Percentiles rank a stretch among this genome's conserved stretches.
phyloP scores from a whole-genome alignment of 1,140 invertebrate genomes.

The Bombyx mandarina region DNA sequence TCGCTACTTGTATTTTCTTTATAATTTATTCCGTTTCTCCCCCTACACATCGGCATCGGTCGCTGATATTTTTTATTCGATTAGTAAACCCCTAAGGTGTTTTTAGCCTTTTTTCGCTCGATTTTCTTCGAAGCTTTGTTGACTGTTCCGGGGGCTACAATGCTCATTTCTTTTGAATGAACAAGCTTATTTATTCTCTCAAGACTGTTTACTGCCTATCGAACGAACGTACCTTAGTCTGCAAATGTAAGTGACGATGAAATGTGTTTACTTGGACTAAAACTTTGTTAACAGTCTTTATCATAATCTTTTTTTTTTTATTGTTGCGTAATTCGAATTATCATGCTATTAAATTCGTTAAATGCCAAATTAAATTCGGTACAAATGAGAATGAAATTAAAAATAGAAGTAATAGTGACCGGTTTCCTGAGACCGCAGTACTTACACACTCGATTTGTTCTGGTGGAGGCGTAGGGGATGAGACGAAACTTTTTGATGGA shows the following conservation, averaged over 20 bases:
- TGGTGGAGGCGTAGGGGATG: slow-evolving; percentile 22
- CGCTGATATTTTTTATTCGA: slow-evolving; percentile 74
- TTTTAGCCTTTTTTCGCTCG: slow-evolving; percentile 72
- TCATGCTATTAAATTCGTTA: no score
- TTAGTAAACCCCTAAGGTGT: slow-evolving; percentile 73
- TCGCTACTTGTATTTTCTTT: slow-evolving; percentile 65
- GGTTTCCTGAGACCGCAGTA: slow-evolving; percentile 44
- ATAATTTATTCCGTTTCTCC: slow-evolving; percentile 70
- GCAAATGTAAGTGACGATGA: no score
- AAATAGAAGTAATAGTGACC: no score
- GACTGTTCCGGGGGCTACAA: slow-evolving; percentile 62
- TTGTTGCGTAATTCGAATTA: no score
- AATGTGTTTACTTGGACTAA: no score
- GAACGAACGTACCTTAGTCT: no score
- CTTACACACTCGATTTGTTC: slow-evolving; percentile 68
- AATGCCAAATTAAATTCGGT: no score
- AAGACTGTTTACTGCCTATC: slow-evolving; percentile 14
- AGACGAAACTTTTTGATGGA: slow-evolving; percentile 68
- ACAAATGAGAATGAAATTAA: no score
- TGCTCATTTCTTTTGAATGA: slow-evolving; percentile 68
- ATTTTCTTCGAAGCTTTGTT: slow-evolving; percentile 71
- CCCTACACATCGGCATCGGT: slow-evolving; percentile 65
- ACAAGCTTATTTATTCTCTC: slow-evolving; percentile 56
- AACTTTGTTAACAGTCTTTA: no score
- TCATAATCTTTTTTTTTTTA: no score